A percentile compares a stretch with the other conserved stretches of the same genome.
These are phyloP conservation scores for Maconellicoccus hirsutus DNA, from an alignment of 1,140 invertebrate genomes.

Conservation along the genomic window DNA sequence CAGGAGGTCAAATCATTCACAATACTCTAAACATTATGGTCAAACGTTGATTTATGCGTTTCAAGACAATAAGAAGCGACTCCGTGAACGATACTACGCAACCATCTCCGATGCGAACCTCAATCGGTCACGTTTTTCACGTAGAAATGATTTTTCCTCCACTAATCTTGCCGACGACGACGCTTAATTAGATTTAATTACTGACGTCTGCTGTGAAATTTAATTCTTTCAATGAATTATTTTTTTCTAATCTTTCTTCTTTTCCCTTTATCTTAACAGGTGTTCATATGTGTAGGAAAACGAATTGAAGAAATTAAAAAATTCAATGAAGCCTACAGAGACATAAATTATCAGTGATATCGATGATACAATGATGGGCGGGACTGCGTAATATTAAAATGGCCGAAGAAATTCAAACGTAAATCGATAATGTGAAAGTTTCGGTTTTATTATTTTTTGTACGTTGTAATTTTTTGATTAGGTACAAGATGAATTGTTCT, in stretches of 20 bases:
- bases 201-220: background rate
- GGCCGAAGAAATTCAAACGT: background rate
- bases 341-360: constrained; percentile 1
- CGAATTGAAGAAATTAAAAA: background rate
- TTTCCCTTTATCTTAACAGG: too few relatives aligned
- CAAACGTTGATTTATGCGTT: background rate
- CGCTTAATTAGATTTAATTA: constrained; percentile 3
- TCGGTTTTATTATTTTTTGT: background rate
- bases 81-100: background rate
- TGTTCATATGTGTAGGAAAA: background rate
- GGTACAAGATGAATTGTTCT: background rate
- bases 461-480: background rate
- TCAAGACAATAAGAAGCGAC: background rate
- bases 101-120: background rate
- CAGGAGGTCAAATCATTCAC: constrained; percentile 7
- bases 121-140: background rate
- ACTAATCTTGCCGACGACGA: background rate
- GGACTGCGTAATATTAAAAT: background rate
- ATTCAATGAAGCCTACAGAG: background rate
- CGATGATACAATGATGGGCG: background rate
- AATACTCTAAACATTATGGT: constrained; percentile 1
- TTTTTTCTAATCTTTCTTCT: background rate
- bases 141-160: background rate
- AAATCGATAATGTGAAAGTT: background rate
- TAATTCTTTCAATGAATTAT: constrained; percentile 6